Conservation (phyloP, 2,888 invertebrate genomes). For the Leuctra nigra region DNA sequence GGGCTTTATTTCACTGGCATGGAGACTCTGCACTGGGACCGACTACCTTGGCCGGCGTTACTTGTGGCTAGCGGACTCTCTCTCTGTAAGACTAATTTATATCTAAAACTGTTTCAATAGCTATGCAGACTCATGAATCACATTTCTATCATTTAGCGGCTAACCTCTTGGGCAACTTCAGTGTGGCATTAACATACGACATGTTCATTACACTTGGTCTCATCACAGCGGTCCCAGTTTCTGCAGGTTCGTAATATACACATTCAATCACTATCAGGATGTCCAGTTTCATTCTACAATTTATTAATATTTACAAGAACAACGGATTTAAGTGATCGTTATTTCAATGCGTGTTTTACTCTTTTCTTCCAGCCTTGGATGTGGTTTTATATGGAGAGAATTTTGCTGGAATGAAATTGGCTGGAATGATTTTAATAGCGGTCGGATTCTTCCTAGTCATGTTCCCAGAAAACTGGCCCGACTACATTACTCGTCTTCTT, state of each 20-base stretch:
- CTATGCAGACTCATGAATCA: neutral
- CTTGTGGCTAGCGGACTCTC: conserved; percentile 72
- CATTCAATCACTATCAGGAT: neutral
- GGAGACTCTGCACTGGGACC: conserved; percentile 74
- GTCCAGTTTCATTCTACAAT: too few species aligned
- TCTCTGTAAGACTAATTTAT: too few species aligned
- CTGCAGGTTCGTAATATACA: conserved; percentile 63
- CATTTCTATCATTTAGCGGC: too few species aligned
- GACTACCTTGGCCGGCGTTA: conserved; percentile 83
- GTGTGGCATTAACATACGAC: conserved; percentile 88
- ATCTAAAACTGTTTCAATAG: too few species aligned
- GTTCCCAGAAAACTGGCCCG: conserved; percentile 95
- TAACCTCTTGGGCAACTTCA: conserved; percentile 90
- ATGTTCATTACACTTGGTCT: conserved; percentile 91
- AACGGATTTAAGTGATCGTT: too few species aligned
- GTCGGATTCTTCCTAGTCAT: conserved; percentile 90
- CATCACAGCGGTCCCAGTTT: conserved; percentile 89
- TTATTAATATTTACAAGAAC: too few species aligned
- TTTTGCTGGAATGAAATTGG: conserved; percentile 91
- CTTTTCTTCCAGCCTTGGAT: conserved; percentile 62
- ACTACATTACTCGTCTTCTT: conserved; percentile 82
- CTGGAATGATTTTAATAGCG: conserved; percentile 86
- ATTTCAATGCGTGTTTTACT: too few species aligned
- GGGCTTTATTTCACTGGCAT: conserved; percentile 79
- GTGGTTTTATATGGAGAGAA: conserved; percentile 76